phyloP scores from a whole-genome alignment of 1,140 invertebrate species.

The Pseudomyrmex pallidus region DNA sequence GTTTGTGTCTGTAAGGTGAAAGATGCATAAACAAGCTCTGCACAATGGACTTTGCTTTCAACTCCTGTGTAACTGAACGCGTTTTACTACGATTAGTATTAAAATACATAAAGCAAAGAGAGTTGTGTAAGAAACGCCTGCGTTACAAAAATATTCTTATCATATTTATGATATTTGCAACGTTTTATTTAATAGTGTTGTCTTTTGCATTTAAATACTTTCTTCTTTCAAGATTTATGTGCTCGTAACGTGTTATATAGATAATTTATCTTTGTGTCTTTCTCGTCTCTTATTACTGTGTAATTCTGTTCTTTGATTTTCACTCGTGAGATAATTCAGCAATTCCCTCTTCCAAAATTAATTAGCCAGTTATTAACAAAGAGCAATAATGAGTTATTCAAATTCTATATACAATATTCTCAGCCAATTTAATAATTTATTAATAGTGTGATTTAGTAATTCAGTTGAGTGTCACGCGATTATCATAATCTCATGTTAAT shows the following conservation, averaged over 20 bases:
- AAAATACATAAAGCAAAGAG: too few species aligned
- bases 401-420: constrained; percentile 35
- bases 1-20: neutral
- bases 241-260: too few species aligned
- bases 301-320: constrained; percentile 25
- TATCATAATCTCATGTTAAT: constrained; percentile 46
- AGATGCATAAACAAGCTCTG: neutral
- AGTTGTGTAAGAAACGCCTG: too few species aligned
- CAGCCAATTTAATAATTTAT: constrained; percentile 48
- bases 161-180: too few species aligned
- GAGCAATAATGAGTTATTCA: constrained; percentile 27
- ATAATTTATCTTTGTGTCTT: too few species aligned
- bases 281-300: too few species aligned
- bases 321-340: neutral
- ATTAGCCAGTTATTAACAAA: constrained; percentile 51
- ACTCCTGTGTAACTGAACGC: neutral
- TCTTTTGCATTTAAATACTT: too few species aligned
- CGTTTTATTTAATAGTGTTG: too few species aligned
- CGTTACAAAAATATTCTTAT: too few species aligned
- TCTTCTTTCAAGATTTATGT: too few species aligned
- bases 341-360: constrained; percentile 24
- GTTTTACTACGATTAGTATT: too few species aligned
- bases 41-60: neutral
- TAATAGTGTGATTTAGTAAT: constrained; percentile 42
- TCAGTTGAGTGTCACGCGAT: constrained; percentile 28